phyloP scores from a whole-genome alignment of 2,888 invertebrate genomes.

The Deroplatys truncata region DNA sequence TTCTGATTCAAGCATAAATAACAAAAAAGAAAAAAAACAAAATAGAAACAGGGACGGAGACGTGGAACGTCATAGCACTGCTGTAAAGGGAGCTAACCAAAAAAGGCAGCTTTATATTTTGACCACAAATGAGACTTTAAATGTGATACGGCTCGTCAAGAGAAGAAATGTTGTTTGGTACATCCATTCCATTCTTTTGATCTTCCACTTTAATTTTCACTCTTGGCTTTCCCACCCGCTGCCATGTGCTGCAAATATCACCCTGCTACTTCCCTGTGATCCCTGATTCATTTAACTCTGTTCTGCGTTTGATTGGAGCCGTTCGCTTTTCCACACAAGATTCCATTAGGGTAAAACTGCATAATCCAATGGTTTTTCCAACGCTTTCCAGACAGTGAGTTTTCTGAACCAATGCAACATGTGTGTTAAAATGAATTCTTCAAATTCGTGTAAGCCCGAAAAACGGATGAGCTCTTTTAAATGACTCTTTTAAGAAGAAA shows the following conservation, averaged over 20 bases:
- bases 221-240: background rate
- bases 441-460: too few relatives aligned
- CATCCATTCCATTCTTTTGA: background rate
- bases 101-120: background rate
- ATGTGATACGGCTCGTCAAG: background rate
- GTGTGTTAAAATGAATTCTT: too few relatives aligned
- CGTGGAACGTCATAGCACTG: background rate
- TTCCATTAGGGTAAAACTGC: background rate
- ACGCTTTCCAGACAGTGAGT: background rate
- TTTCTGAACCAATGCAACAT: too few relatives aligned
- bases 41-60: background rate
- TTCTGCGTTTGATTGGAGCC: background rate
- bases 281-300: background rate
- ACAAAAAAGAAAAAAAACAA: too few relatives aligned
- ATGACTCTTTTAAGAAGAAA: too few relatives aligned
- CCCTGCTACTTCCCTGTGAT: background rate
- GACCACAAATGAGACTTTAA: background rate
- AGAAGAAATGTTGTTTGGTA: background rate
- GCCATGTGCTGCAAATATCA: background rate
- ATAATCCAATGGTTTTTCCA: background rate
- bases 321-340: background rate
- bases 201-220: conserved; percentile 11
- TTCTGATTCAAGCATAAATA: background rate
- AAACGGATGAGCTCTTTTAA: too few relatives aligned
- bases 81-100: background rate